These are phyloP conservation scores for Tyrannus savana DNA, from an alignment of 2,113 vertebrate genomes.

Conservation along the genomic window DNA sequence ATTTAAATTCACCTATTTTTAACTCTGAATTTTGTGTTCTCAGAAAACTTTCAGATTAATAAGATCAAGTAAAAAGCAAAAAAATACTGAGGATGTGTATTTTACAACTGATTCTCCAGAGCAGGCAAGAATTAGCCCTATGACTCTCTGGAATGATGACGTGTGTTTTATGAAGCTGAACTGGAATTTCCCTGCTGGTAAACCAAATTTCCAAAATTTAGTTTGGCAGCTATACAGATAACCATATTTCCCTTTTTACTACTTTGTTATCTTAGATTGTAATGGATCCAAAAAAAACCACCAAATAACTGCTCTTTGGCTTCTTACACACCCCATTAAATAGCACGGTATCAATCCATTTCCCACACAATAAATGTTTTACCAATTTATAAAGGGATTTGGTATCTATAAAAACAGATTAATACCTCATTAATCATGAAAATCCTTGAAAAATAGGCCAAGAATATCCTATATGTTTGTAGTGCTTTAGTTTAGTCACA, in stretches of 20 bases:
- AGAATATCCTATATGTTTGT: not conserved
- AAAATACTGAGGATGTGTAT: not conserved
- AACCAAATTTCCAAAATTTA: not conserved
- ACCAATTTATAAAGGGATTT: not conserved
- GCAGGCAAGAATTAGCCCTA: not conserved
- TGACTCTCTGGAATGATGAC: not conserved
- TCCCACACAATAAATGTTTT: not conserved
- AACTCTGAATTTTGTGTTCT: not conserved
- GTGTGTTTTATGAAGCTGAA: not conserved
- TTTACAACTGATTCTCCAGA: not conserved
- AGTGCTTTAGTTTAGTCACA: not conserved
- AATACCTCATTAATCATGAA: not conserved
- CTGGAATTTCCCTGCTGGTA: not conserved
- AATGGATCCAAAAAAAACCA: not conserved
- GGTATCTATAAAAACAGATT: not conserved
- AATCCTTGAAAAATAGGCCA: not conserved
- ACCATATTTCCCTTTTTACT: not conserved
- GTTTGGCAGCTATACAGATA: not conserved
- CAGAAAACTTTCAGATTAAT: not conserved
- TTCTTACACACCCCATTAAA: not conserved
- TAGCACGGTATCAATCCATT: not conserved
- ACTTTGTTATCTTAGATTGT: not conserved
- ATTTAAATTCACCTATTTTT: not conserved
- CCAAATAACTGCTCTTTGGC: not conserved
- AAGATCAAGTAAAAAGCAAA: not conserved